Percentiles rank a stretch among this genome's conserved stretches.
These are phyloP conservation scores for Paguma larvata DNA, from an alignment of 2,797 vertebrate species.

Conservation along the genomic window DNA sequence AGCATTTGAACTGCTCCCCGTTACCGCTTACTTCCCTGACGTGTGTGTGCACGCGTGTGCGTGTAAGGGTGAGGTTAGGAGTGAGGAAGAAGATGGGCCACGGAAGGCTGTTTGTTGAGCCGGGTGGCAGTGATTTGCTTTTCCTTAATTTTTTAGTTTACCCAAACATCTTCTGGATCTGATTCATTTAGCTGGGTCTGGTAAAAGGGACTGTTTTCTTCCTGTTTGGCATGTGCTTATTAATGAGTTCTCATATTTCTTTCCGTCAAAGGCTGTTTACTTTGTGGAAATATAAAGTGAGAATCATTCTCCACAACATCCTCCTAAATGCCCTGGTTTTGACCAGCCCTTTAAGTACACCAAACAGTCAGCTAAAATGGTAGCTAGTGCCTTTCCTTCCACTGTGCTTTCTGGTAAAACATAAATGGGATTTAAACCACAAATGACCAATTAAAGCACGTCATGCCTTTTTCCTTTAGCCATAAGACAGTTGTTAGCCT, in stretches of 20 bases:
- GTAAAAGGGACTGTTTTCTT: slow-evolving; percentile 77
- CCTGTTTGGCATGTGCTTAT: slow-evolving; percentile 70
- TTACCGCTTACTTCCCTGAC: slow-evolving; percentile 75
- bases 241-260: slow-evolving; percentile 79
- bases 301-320: slow-evolving; percentile 39
- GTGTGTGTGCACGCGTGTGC: neutral
- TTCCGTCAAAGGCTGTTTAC: slow-evolving; percentile 66
- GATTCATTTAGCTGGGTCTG: slow-evolving; percentile 69
- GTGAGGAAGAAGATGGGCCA: slow-evolving; percentile 10
- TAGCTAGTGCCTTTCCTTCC: slow-evolving; percentile 52
- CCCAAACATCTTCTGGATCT: slow-evolving; percentile 79
- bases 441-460: slow-evolving; percentile 79
- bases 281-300: slow-evolving; percentile 76
- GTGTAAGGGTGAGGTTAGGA: slow-evolving; percentile 65
- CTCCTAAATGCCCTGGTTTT: slow-evolving; percentile 83
- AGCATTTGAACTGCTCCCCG: slow-evolving; percentile 81
- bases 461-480: neutral
- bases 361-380: slow-evolving; percentile 70
- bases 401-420: slow-evolving; percentile 76
- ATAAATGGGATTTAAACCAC: slow-evolving; percentile 81
- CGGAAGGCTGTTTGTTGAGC: slow-evolving; percentile 69
- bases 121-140: slow-evolving; percentile 73
- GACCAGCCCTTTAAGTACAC: slow-evolving; percentile 80
- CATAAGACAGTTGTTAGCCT: neutral
- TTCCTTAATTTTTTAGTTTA: slow-evolving; percentile 77